Conservation (phyloP, 2,888 invertebrate species). For the Tipula lateralis region DNA sequence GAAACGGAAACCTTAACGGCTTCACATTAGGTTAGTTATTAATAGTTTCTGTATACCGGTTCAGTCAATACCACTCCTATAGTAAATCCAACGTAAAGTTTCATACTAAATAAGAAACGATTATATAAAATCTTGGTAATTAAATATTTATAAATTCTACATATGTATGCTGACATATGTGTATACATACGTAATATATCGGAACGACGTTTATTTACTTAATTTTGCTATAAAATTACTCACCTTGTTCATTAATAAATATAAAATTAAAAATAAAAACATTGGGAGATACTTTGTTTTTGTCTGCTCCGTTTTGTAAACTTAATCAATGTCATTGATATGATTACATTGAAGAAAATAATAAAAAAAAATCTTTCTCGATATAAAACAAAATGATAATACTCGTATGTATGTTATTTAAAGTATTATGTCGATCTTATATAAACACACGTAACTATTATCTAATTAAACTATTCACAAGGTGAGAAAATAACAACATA, state of each 20-base stretch:
- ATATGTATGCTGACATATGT: too few species aligned
- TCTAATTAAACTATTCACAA: not conserved
- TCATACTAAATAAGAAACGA: too few species aligned
- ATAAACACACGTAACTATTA: not conserved
- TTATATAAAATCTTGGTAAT: not conserved
- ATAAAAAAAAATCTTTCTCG: not conserved
- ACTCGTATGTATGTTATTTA: not conserved
- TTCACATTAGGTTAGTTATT: too few species aligned
- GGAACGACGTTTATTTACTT: not conserved
- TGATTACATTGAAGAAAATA: not conserved
- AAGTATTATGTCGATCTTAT: not conserved
- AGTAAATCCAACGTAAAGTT: too few species aligned
- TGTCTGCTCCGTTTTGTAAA: not conserved
- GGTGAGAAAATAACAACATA: not conserved
- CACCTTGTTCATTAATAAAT: constrained; percentile 5
- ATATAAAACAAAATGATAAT: not conserved
- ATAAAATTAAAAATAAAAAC: not conserved
- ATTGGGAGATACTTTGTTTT: not conserved
- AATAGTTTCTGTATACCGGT: too few species aligned
- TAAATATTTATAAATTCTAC: not conserved
- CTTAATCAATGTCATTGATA: constrained; percentile 1
- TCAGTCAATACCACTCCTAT: too few species aligned
- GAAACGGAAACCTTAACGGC: too few species aligned
- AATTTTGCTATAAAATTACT: not conserved
- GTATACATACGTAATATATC: not conserved